Evolutionary conservation across 2,888 invertebrate genomes (phyloP), one percentile per base, ranked within the genome.

Genomic region (Nomada hirtipes): DNA sequence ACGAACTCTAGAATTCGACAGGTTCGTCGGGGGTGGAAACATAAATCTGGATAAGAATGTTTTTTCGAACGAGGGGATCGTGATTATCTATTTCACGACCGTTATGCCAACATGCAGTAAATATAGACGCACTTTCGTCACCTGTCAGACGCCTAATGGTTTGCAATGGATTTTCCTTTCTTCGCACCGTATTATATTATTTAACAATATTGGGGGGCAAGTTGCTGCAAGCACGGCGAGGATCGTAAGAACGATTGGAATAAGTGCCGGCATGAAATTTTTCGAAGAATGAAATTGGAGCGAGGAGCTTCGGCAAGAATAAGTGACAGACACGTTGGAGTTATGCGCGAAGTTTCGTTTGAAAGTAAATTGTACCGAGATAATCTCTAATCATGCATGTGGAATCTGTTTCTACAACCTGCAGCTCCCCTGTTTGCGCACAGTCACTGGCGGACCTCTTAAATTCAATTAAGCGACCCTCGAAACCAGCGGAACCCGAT

Each of bases 51-150:
- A 26, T 20, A 11, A 44, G 29, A 61, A 20, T n/a, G 69, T 72
- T 85, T 83, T 80, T 76, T 67, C 82, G 52, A 61, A 70, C 59
- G 36, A 57, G 57, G 2, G 75, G 57, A 76, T 76, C 76, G 74
- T 79, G 86, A 88, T 88, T 82, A 13, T 79, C 52, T 50, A 47
- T 36, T 59, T 20, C 59, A 60, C 69, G 77, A 88, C 83, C 76
- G 76, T 74, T 82, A 81, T 81, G 83, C 79, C 76, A 81, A 85
- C 64, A 65, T 75, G 42, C 60, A 57, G 84, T 88, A 84, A 88
- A 90, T 89, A 90, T 87, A 86, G 86, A 71, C 63, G 55, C 65
- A 44, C 76, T 74, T 60, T 64, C 61, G 73, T 68, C 77, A 74
- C 74, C 65, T 75, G 74, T 59, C 36, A 67, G 70, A 74, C 63